Evolutionary conservation across 2,113 vertebrate genomes (phyloP), one percentile per base, ranked within the genome.

Genomic region (Mesoclemmys tuberculata): DNA sequence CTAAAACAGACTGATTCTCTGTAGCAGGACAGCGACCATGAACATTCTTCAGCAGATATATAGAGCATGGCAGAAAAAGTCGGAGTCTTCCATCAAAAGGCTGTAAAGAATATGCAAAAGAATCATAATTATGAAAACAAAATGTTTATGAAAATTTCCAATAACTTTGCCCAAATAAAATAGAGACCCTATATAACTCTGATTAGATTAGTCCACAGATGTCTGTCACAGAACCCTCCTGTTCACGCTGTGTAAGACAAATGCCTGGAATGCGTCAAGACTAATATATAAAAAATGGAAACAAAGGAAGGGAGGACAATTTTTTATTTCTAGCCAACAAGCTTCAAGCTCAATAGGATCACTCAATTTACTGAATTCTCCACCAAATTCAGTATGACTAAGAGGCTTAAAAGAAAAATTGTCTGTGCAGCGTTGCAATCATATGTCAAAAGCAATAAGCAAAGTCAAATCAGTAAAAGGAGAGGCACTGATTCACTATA

Each of bases 11-110:
- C 31, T 71, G 64, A 71, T 38, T 21, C 51, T 87, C 82, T 27
- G 29, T 48, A 74, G 38, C 13, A 19, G 2, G 46, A 51, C 41
- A 68, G 27, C 81, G 52, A 44, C 5, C 10, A 26, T 82, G 26
- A 11, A 68, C 68, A 22, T 10, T 64, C 29, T 0, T 1, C 77
- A 16, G 26, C 38, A 78, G 29, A 46, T 0, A 27, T n/a, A 38
- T 26, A 55, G 3, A 81, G 3, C 83, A 51, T 21, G 64, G 54
- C 1, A 82, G 29, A 58, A 82, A 38, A 38, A 27, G 9, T 0
- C 31, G 68, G 58, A 27, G 0, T 6, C 4, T 85, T 58, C 89
- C 87, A 80, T 5, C 61, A 2, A 4, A n/a, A 79, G 41, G 35
- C 84, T 83, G 71, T 8, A 56, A 31, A 35, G 44, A 52, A n/a